These are phyloP conservation scores for Philopotamus ludificatus DNA, from an alignment of 1,140 invertebrate species.

Conservation along the genomic window DNA sequence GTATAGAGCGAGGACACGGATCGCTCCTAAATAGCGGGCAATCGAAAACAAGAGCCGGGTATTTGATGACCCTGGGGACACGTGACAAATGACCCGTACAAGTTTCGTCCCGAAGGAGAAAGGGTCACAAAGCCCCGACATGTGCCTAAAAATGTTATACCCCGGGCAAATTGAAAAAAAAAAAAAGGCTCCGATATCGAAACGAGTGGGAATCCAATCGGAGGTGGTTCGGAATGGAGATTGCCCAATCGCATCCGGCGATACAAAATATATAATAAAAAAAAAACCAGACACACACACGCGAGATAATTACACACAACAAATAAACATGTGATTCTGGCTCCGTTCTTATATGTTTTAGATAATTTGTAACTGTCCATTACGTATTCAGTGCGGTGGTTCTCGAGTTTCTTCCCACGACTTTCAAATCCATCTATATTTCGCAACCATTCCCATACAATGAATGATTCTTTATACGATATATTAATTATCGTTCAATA, in stretches of 20 bases:
- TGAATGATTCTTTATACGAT: no score
- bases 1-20: conserved; percentile 36
- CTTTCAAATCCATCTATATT: no score
- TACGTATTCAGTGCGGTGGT: no score
- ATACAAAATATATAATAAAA: no score
- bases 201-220: background rate
- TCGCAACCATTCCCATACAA: no score
- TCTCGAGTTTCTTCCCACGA: no score
- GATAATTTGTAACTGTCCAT: no score
- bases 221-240: background rate
- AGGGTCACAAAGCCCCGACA: background rate
- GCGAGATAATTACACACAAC: no score
- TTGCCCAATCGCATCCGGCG: background rate
- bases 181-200: background rate
- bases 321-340: no score
- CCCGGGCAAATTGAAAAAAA: background rate
- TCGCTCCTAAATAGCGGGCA: conserved; percentile 33
- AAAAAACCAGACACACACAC: no score
- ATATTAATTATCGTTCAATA: no score
- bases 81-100: conserved; percentile 34
- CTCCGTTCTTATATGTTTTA: no score
- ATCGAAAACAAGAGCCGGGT: conserved; percentile 18
- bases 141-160: conserved; percentile 1
- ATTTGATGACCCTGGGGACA: conserved; percentile 16
- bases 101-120: conserved; percentile 1